phyloP scores from a whole-genome alignment of 2,797 vertebrate genomes.

The Acanthis flammea region DNA sequence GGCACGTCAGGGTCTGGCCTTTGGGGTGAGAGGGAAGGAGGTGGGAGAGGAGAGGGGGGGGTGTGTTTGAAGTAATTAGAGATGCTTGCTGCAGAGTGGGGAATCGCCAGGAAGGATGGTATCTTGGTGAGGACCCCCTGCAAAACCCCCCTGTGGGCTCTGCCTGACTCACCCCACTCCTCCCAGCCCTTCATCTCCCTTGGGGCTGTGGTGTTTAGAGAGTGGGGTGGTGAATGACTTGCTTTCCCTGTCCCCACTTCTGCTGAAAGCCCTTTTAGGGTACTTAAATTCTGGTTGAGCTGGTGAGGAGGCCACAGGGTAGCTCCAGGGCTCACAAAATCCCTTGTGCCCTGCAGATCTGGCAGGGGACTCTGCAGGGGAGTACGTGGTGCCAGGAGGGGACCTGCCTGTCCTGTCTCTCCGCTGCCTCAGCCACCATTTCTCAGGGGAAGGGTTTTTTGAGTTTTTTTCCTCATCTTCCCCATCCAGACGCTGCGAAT shows the following conservation, averaged over 20 bases:
- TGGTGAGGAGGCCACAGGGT: background rate
- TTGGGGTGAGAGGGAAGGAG: background rate
- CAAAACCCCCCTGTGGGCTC: background rate
- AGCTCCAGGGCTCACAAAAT: background rate
- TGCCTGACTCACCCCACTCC: background rate
- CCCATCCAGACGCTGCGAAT: slow-evolving; percentile 1
- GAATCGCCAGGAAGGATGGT: background rate
- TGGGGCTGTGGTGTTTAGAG: rapidly evolving
- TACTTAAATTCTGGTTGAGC: background rate
- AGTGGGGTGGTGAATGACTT: background rate
- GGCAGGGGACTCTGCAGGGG: background rate
- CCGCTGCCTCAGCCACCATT: background rate
- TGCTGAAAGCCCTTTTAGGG: background rate
- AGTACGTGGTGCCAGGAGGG: background rate
- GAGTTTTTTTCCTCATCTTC: background rate
- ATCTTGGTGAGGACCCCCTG: background rate
- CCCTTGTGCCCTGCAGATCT: background rate
- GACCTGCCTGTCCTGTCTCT: background rate
- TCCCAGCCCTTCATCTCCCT: background rate
- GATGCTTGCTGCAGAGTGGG: slow-evolving; percentile 25
- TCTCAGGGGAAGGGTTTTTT: background rate
- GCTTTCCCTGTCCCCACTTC: background rate
- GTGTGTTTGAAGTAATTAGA: slow-evolving; percentile 59
- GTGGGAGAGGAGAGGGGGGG: background rate
- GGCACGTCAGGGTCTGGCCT: slow-evolving; percentile 6